Evolutionary conservation across 1,140 invertebrate genomes (phyloP).

Genomic region (Samia ricini): DNA sequence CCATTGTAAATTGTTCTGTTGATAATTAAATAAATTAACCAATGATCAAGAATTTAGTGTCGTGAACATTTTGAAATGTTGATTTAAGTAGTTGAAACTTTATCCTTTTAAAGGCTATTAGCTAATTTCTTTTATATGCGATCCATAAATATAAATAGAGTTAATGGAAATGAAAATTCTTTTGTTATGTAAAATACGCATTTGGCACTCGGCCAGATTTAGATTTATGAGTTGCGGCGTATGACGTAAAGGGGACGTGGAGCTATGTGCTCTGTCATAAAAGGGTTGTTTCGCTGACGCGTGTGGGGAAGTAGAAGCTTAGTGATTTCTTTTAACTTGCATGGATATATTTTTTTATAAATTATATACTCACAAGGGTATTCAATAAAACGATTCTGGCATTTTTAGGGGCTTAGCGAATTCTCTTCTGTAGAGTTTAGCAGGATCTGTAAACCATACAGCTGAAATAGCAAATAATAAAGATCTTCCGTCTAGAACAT

Average conservation of each 20-base stretch:
- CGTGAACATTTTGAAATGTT: too few relatives aligned
- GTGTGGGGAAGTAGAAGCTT: background rate
- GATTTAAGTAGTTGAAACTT: too few relatives aligned
- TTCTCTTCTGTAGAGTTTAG: too few relatives aligned
- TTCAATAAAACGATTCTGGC: background rate
- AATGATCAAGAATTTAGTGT: too few relatives aligned
- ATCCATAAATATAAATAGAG: background rate
- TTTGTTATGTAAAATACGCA: background rate
- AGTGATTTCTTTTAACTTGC: background rate
- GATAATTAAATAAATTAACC: too few relatives aligned
- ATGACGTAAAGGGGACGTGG: background rate
- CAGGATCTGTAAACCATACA: too few relatives aligned
- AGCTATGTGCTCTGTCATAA: background rate
- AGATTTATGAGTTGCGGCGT: background rate
- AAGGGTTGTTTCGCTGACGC: background rate
- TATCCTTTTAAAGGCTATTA: too few relatives aligned
- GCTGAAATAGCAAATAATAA: too few relatives aligned
- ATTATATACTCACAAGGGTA: background rate
- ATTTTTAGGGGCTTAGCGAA: too few relatives aligned
- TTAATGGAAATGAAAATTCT: background rate
- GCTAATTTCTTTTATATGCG: too few relatives aligned
- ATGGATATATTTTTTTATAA: background rate
- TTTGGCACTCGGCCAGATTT: constrained; percentile 7
- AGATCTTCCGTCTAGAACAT: too few relatives aligned
- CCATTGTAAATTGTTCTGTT: too few relatives aligned